Evolutionary conservation across 2,888 invertebrate genomes (phyloP), one percentile per base, ranked within the genome.

Genomic region (Caenorhabditis sulstoni): DNA sequence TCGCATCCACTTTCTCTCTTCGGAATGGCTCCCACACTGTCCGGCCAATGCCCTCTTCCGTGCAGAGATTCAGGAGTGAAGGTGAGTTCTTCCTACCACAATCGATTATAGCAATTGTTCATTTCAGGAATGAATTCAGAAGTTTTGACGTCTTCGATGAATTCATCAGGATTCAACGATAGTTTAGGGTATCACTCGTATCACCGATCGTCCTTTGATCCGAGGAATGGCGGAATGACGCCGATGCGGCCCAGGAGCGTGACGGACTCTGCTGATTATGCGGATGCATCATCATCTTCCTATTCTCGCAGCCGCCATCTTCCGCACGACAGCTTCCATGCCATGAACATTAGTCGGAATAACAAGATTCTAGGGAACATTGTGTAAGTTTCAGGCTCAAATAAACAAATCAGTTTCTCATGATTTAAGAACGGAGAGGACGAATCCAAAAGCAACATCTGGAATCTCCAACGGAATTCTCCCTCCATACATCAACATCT

Each of bases 51-150:
- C 79, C 79, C n/a, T 74, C 79, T 8, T 79, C 86, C 0, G 83
- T 88, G 35, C 88, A 88, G 52, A 45, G 87, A 71, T 88, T 87
- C 68, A 75, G 85, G 18, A 87, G 87, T 66, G 88, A 88, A 86
- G 88, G 87, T 74, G n/a, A 18, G 16, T 16, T 3, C 7, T 11
- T 41, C 11, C 11, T 8, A 8, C 11, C 41, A 3, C 41, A 41
- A 14, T 29, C 52, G 5, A 41, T 16, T 35, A 35, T 37, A 5
- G 7, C 39, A 11, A 62, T 53, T 41, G 1, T 71, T 9, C n/a
- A 14, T 62, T 79, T 3, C 62, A 79, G 79, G 79, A 61, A 65
- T 75, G 59, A 62, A 62, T 44, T 75, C 79, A 1, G 79, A 79
- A 57, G 61, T 70, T 12, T 29, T 79, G 50, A 65, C 75, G 49